Evolutionary conservation across 2,113 vertebrate species (phyloP).

Genomic region (Archilochus colubris): DNA sequence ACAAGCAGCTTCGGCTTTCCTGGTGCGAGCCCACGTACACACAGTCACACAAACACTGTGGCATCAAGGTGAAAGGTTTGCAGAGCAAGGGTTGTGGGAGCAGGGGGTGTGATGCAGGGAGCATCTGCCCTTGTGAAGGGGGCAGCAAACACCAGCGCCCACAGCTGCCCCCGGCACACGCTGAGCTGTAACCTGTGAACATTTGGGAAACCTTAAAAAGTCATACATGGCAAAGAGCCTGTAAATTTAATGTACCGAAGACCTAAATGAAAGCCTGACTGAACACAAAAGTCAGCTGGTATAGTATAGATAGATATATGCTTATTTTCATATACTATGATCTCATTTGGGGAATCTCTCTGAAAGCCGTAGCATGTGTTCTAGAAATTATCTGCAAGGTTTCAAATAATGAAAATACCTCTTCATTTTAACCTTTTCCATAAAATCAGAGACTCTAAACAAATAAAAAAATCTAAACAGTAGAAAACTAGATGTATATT

Average conservation of each 20-base stretch:
- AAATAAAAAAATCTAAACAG: neutral
- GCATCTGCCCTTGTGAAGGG: neutral
- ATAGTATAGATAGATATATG: neutral
- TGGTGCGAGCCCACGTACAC: rapidly evolving
- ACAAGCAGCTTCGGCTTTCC: neutral
- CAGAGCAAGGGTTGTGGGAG: neutral
- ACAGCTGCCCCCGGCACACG: rapidly evolving
- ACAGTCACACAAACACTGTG: neutral
- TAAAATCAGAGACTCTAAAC: neutral
- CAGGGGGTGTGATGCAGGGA: neutral
- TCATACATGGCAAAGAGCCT: neutral
- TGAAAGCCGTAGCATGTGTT: neutral
- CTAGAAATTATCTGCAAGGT: neutral
- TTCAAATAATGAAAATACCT: neutral
- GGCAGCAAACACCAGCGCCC: neutral
- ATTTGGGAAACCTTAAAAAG: neutral
- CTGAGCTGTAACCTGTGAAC: neutral
- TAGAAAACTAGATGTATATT: neutral
- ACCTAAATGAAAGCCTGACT: neutral
- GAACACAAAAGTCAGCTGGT: neutral
- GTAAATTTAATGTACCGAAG: neutral
- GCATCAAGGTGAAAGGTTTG: neutral
- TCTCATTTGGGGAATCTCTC: neutral
- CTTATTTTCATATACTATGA: neutral
- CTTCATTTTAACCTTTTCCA: neutral